A percentile compares a stretch with the other conserved stretches of the same genome.
Evolutionary conservation across 92 coral and sea anemone genomes (phyloP).

Genomic region (Parazoanthus darwini): DNA sequence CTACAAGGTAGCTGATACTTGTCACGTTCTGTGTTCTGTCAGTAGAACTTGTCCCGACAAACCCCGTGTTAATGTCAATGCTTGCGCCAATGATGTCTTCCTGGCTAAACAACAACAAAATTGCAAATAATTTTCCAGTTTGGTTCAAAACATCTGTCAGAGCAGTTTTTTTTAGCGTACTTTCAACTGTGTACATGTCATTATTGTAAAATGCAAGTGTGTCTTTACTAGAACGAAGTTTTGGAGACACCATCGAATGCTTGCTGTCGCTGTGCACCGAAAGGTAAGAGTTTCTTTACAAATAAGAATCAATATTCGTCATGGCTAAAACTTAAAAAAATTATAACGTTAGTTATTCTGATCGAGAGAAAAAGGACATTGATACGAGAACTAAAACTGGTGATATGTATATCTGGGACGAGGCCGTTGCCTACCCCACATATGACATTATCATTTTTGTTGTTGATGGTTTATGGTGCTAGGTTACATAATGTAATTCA

Average conservation of each 20-base stretch:
- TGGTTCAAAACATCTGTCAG: no score
- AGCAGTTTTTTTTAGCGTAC: no score
- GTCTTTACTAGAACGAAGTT: slow-evolving; percentile 2
- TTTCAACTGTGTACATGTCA: neutral
- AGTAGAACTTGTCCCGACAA: neutral
- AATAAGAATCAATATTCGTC: neutral
- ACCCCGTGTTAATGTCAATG: no score
- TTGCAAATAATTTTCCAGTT: no score
- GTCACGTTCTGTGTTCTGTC: neutral
- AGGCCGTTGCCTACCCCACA: neutral
- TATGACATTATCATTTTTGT: no score
- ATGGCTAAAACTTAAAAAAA: neutral
- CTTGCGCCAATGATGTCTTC: neutral
- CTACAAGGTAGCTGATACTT: no score
- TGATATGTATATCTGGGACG: no score
- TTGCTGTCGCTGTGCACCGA: slow-evolving; percentile 35
- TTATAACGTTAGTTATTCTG: neutral
- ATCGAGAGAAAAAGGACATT: no score
- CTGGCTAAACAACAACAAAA: neutral
- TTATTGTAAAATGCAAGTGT: neutral
- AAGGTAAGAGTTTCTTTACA: slow-evolving; percentile 1
- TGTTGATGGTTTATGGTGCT: no score
- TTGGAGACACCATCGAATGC: slow-evolving; percentile 21
- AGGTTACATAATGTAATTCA: no score
- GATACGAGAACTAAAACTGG: no score